Evolutionary conservation across 2,797 vertebrate species (phyloP).

Genomic region (Oreochromis mossambicus): DNA sequence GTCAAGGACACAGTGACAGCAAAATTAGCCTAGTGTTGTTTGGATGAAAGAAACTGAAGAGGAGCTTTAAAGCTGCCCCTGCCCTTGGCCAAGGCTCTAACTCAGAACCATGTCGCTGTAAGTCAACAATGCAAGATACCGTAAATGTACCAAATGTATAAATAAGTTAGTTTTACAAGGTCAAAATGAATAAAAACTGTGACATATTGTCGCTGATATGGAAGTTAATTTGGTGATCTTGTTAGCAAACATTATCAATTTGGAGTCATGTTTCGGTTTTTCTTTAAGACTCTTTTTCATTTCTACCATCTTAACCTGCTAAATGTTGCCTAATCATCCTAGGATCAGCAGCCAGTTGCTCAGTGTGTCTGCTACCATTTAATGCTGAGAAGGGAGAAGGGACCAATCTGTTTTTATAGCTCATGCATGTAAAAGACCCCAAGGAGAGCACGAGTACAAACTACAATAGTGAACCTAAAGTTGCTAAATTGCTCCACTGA

Average conservation of each 20-base stretch:
- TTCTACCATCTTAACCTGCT: background rate
- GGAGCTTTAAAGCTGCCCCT: background rate
- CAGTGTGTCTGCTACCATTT: background rate
- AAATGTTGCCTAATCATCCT: fast-evolving
- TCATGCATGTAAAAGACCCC: background rate
- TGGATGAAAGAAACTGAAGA: background rate
- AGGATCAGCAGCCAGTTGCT: background rate
- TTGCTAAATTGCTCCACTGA: background rate
- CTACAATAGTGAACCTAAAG: background rate
- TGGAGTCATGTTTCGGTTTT: background rate
- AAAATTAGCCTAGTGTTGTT: background rate
- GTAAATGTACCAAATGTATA: background rate
- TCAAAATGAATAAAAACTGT: background rate
- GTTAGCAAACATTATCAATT: background rate
- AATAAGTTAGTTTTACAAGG: background rate
- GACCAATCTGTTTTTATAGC: background rate
- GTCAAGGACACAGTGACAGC: background rate
- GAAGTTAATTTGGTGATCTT: background rate
- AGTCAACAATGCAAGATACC: background rate
- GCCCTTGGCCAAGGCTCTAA: background rate
- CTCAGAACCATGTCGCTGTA: too few species aligned
- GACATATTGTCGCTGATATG: fast-evolving
- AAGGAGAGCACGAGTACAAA: fast-evolving
- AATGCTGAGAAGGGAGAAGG: background rate
- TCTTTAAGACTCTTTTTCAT: background rate